A percentile compares a stretch with the other conserved stretches of the same genome.
Conservation (phyloP, 2,797 vertebrate genomes). For the Crenuchus spilurus region DNA sequence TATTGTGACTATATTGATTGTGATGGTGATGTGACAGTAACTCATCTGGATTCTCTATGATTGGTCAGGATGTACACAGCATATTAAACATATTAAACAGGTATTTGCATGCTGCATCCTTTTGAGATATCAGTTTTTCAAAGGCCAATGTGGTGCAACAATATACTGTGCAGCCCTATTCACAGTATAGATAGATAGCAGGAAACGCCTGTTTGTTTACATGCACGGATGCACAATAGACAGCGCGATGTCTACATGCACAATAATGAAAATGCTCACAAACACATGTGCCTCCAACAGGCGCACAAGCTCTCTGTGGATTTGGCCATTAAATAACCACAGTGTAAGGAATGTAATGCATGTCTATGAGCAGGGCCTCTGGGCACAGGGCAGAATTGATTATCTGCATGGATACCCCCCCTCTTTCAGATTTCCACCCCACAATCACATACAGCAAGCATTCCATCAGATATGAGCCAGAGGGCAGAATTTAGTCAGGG, state of each 20-base stretch:
- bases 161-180: neutral
- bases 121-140: neutral
- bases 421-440: conserved; percentile 46
- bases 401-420: conserved; percentile 66
- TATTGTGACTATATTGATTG: too few species aligned
- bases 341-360: conserved; percentile 54
- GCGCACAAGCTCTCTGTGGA: conserved; percentile 45
- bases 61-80: neutral
- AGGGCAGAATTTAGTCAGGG: conserved; percentile 6
- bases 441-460: conserved; percentile 52
- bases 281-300: neutral
- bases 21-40: too few species aligned
- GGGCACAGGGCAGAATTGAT: conserved; percentile 63
- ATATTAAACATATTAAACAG: too few species aligned
- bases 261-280: neutral
- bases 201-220: neutral
- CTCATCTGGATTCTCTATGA: neutral
- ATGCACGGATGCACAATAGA: neutral
- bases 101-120: neutral
- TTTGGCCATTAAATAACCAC: conserved; percentile 53
- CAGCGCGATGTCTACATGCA: neutral
- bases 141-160: neutral
- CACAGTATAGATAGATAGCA: neutral
- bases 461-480: conserved; percentile 46
- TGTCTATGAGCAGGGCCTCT: conserved; percentile 56